phyloP scores from a whole-genome alignment of 53 echinoderm and acorn worm genomes.

The Mesocentrotus franciscanus region DNA sequence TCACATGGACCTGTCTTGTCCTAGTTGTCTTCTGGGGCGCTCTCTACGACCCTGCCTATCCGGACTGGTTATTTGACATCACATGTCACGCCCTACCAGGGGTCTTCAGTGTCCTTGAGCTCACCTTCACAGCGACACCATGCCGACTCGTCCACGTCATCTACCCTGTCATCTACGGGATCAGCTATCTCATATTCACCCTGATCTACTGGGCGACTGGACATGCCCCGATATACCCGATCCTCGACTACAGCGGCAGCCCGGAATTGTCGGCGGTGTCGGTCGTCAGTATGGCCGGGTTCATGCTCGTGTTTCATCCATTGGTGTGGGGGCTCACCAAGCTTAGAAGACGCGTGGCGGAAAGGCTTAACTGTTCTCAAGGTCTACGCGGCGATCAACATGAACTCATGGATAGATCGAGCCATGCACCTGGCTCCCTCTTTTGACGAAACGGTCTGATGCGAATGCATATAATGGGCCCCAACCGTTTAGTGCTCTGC shows the following conservation, averaged over 20 bases:
- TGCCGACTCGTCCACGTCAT: slow-evolving; percentile 73
- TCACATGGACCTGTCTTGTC: slow-evolving; percentile 72
- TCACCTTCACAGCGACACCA: slow-evolving; percentile 69
- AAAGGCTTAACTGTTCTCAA: neutral
- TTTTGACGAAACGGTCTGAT: too few relatives aligned
- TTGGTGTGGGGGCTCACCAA: slow-evolving; percentile 75
- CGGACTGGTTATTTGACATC: slow-evolving; percentile 73
- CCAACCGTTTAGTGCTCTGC: too few relatives aligned
- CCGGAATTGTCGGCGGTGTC: slow-evolving; percentile 71
- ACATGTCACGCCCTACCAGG: slow-evolving; percentile 72
- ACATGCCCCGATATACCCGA: slow-evolving; percentile 66
- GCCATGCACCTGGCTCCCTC: too few relatives aligned
- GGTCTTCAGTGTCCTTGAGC: slow-evolving; percentile 74
- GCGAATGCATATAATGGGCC: too few relatives aligned
- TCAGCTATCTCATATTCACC: slow-evolving; percentile 70
- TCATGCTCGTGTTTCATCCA: slow-evolving; percentile 63
- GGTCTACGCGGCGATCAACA: neutral
- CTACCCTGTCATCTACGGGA: slow-evolving; percentile 68
- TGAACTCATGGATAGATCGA: slow-evolving; percentile 46
- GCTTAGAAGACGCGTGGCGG: slow-evolving; percentile 26
- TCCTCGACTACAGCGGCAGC: slow-evolving; percentile 74
- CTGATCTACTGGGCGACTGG: slow-evolving; percentile 76
- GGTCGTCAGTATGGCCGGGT: slow-evolving; percentile 42
- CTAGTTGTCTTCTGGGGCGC: slow-evolving; percentile 79
- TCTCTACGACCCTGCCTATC: slow-evolving; percentile 46